A percentile compares a stretch with the other conserved stretches of the same genome.
These are phyloP conservation scores for Eupithecia pulchellata DNA, from an alignment of 2,888 invertebrate species.

Conservation along the genomic window DNA sequence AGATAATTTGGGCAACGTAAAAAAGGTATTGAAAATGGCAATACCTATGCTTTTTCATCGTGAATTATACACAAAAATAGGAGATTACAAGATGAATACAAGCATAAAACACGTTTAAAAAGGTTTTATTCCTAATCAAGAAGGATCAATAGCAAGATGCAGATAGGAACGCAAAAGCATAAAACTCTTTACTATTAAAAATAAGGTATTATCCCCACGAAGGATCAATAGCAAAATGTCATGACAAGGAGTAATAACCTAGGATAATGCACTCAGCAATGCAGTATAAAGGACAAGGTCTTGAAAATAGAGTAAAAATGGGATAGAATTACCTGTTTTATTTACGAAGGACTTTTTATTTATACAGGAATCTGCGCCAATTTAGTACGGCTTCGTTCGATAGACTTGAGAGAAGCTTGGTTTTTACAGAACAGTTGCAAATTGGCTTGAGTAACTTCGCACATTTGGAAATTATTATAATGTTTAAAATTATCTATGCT, in stretches of 20 bases:
- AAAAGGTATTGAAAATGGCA: not conserved
- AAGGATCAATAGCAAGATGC: not conserved
- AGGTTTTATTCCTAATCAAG: not conserved
- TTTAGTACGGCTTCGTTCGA: not conserved
- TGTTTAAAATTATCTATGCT: not conserved
- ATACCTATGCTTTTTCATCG: too few species aligned
- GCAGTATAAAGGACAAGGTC: conserved; percentile 44
- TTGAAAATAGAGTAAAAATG: conserved; percentile 24
- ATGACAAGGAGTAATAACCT: conserved; percentile 23
- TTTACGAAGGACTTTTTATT: conserved; percentile 28
- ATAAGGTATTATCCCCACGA: conserved; percentile 1
- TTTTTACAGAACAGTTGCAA: not conserved
- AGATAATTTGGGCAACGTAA: not conserved
- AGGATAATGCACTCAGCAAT: conserved; percentile 35
- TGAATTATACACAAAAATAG: too few species aligned
- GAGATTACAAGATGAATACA: too few species aligned
- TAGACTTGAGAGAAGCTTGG: not conserved
- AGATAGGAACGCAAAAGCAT: not conserved
- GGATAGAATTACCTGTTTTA: conserved; percentile 19
- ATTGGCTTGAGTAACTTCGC: not conserved
- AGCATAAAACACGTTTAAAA: too few species aligned
- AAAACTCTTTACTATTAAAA: not conserved
- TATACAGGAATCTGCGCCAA: conserved; percentile 15
- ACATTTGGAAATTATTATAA: not conserved
- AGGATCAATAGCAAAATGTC: conserved; percentile 35